A percentile compares a stretch with the other conserved stretches of the same genome.
These are phyloP conservation scores for Oenanthe melanoleuca DNA, from an alignment of 2,113 vertebrate species.

Conservation along the genomic window DNA sequence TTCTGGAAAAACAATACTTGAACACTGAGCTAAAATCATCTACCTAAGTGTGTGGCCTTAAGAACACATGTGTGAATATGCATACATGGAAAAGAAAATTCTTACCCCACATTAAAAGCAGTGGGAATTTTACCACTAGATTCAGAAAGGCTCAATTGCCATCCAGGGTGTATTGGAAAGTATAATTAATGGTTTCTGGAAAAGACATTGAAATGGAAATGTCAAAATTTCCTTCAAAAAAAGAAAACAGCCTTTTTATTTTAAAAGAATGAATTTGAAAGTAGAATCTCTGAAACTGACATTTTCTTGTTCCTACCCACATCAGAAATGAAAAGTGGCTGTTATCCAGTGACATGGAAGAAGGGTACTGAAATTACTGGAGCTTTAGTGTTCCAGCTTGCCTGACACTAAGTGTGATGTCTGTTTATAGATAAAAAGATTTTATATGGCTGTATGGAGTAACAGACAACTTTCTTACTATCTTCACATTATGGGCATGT, in stretches of 20 bases:
- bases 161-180: background rate
- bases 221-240: background rate
- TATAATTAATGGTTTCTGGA: background rate
- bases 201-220: background rate
- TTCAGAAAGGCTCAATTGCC: background rate
- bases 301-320: background rate
- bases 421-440: background rate
- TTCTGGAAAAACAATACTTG: background rate
- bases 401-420: background rate
- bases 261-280: background rate
- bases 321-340: background rate
- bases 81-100: background rate
- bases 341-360: background rate
- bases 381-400: background rate
- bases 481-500: background rate
- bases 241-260: background rate
- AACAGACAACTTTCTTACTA: background rate
- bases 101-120: background rate
- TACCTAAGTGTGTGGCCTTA: background rate
- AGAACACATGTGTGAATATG: background rate
- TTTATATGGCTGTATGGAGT: background rate
- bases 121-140: background rate
- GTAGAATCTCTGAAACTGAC: background rate
- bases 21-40: background rate
- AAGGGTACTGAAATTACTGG: constrained; percentile 7